A percentile compares a stretch with the other conserved stretches of the same genome.
These are phyloP conservation scores for Zoanthus sansibaricus DNA, from an alignment of 92 coral and sea anemone species.

Conservation along the genomic window DNA sequence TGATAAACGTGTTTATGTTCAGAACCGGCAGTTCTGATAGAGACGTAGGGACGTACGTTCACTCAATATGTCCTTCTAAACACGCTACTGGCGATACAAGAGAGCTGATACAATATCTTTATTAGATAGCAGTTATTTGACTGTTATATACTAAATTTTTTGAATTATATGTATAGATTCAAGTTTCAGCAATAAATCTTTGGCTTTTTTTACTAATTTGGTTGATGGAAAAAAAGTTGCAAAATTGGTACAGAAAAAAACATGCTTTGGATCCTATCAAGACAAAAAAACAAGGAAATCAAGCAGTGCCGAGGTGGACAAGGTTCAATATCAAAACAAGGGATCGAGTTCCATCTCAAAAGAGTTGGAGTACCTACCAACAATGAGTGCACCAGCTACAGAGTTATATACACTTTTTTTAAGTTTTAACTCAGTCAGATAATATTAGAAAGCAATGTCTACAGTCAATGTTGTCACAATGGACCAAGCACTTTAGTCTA, in stretches of 20 bases:
- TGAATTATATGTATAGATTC: too few species aligned
- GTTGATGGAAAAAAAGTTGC: conserved; percentile 1
- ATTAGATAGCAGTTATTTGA: too few species aligned
- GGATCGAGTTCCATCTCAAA: conserved; percentile 33
- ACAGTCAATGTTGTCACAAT: conserved; percentile 40
- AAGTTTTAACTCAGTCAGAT: conserved; percentile 52
- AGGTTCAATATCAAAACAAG: conserved; percentile 56
- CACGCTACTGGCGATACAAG: not conserved
- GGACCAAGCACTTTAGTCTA: conserved; percentile 64
- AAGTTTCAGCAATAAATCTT: too few species aligned
- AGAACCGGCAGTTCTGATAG: not conserved
- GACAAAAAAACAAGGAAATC: conserved; percentile 39
- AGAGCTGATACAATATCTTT: not conserved
- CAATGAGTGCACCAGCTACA: conserved; percentile 60
- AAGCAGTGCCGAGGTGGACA: conserved; percentile 58
- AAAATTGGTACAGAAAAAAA: conserved; percentile 12
- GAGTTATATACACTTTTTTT: conserved; percentile 50
- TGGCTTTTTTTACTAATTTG: too few species aligned
- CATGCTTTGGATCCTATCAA: conserved; percentile 45
- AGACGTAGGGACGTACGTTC: not conserved
- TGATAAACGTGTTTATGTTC: not conserved
- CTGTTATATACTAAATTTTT: too few species aligned
- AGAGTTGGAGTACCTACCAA: conserved; percentile 62
- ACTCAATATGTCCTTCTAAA: not conserved
- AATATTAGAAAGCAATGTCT: conserved; percentile 48